Evolutionary conservation across 2,113 vertebrate genomes (phyloP), one percentile per base, ranked within the genome.

Genomic region (Eptesicus fuscus): DNA sequence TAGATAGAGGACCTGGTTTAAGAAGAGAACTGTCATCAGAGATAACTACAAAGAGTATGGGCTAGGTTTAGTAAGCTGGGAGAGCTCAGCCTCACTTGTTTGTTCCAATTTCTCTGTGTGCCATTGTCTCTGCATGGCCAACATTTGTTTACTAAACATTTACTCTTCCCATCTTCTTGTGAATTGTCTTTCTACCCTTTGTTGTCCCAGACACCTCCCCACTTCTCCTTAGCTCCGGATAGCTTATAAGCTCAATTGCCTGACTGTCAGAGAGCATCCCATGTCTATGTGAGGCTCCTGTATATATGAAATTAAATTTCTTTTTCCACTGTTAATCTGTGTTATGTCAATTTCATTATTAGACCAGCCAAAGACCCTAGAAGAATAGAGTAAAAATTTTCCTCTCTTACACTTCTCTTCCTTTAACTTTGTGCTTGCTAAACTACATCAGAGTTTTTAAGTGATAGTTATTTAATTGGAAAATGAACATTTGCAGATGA

Each of bases 401-500:
- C 28, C 37, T 82, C 37, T 80, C 35, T 80, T 59, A 59, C 9
- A 80, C 22, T 80, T 90, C 22, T 76, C 8, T 91, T 87, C 28
- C 25, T 44, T 44, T 10, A 42, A 49, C 2, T 3, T 13, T 13
- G 10, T 88, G 44, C 70, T 94, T 77, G 44, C 37, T 30, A 87
- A 77, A 28, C 51, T 78, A 70, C 18, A 77, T 90, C 35, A 63
- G 59, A 93, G 40, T 92, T 65, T 71, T 82, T 16, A 88, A 85
- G 74, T 93, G 25, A 20, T 59, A 93, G 42, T 69, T 90, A 91
- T 88, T 88, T 95, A 88, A 51, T 67, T 82, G 37, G 30, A 88
- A 97, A 94, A 86, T 87, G 89, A 92, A 79, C 83, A 86, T 92
- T 79, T 71, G 14, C n/a, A 69, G 37, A 87, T 37, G 6, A 67